These are phyloP conservation scores for Toxostoma redivivum DNA, from an alignment of 2,113 vertebrate genomes.

Conservation along the genomic window DNA sequence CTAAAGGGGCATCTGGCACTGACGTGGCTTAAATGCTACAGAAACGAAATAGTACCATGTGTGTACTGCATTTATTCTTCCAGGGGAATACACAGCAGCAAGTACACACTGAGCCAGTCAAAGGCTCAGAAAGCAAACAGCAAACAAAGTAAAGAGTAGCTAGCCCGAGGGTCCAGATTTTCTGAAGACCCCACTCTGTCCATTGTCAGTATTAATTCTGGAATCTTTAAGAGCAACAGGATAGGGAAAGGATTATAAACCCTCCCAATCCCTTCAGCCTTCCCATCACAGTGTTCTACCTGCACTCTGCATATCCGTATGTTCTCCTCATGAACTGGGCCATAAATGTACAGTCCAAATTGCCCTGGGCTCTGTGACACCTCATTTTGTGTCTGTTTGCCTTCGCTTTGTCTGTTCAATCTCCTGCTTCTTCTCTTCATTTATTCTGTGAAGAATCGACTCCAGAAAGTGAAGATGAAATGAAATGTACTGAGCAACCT, in stretches of 20 bases:
- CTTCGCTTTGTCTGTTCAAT: conserved; percentile 76
- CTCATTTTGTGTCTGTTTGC: conserved; percentile 57
- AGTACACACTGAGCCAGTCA: neutral
- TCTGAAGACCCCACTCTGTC: neutral
- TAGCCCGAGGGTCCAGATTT: neutral
- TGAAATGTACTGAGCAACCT: conserved; percentile 87
- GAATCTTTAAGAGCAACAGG: neutral
- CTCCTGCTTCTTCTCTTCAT: conserved; percentile 82
- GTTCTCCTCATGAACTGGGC: neutral
- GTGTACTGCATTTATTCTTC: neutral
- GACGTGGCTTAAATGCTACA: neutral
- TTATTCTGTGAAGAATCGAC: conserved; percentile 80
- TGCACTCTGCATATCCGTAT: accelerated
- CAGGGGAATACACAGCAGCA: neutral
- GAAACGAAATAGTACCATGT: accelerated
- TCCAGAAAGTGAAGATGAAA: conserved; percentile 85
- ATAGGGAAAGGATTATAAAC: neutral
- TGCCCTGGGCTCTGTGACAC: neutral
- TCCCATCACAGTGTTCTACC: neutral
- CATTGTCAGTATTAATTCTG: neutral
- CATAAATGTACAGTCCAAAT: accelerated
- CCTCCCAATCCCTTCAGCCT: too few species aligned
- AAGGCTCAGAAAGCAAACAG: neutral
- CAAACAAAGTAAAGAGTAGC: neutral
- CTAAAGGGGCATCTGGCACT: too few species aligned